phyloP scores from a whole-genome alignment of 2,797 vertebrate species.

The Micropoecilia bifurca region DNA sequence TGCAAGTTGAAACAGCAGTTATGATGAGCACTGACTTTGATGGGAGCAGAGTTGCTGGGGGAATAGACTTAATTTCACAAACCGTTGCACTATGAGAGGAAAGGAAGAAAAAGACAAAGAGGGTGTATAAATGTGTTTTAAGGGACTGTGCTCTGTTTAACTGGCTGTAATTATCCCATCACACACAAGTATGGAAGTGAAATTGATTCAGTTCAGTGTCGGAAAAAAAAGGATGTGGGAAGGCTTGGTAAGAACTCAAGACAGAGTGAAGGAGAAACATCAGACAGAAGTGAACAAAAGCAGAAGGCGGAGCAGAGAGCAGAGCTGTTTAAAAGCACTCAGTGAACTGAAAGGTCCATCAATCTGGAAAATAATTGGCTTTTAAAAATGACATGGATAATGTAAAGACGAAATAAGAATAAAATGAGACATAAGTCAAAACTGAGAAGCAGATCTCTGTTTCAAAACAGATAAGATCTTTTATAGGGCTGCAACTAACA shows the following conservation, averaged over 20 bases:
- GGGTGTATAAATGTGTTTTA: constrained; percentile 58
- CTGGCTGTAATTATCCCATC: constrained; percentile 72
- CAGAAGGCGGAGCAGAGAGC: neutral
- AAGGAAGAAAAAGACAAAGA: constrained; percentile 22
- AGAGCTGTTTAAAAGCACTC: neutral
- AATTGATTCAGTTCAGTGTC: constrained; percentile 61
- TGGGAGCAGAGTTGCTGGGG: constrained; percentile 64
- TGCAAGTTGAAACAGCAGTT: constrained; percentile 17
- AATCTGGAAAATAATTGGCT: neutral
- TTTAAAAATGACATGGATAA: constrained; percentile 9
- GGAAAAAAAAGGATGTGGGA: constrained; percentile 35
- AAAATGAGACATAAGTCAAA: neutral
- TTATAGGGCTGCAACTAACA: no score
- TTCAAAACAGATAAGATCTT: constrained; percentile 2
- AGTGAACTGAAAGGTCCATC: constrained; percentile 1
- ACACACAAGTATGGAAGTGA: constrained; percentile 58
- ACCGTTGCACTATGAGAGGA: constrained; percentile 79
- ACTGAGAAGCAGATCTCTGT: neutral
- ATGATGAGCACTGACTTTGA: constrained; percentile 74
- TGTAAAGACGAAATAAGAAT: neutral
- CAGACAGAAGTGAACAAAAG: neutral
- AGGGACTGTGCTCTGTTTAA: constrained; percentile 70
- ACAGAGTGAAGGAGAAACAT: constrained; percentile 14
- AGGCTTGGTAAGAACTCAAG: constrained; percentile 13
- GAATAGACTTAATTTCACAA: constrained; percentile 88